Percentiles rank a stretch among this genome's conserved stretches.
Evolutionary conservation across 2,888 invertebrate genomes (phyloP).

Genomic region (Piscicola geometra): DNA sequence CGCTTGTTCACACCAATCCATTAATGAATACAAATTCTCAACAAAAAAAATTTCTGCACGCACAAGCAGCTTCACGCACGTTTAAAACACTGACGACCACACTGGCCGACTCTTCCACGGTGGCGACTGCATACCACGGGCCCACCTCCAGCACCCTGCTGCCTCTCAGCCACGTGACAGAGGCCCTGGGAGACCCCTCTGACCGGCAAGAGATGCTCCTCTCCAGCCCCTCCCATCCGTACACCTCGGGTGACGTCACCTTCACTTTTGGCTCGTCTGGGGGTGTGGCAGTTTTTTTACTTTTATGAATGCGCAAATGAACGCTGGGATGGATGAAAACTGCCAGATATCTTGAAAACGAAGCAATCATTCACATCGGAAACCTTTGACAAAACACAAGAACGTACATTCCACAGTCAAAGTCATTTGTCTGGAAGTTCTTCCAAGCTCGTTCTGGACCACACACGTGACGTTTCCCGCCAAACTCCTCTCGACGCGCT

Average conservation of each 20-base stretch:
- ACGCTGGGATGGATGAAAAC: not conserved
- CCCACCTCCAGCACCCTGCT: not conserved
- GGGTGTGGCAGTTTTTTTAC: too few species aligned
- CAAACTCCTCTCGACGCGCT: not conserved
- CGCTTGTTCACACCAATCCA: too few species aligned
- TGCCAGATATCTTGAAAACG: not conserved
- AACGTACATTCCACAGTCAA: slow-evolving; percentile 17
- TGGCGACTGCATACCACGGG: too few species aligned
- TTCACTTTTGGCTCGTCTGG: slow-evolving; percentile 14
- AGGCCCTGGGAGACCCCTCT: not conserved
- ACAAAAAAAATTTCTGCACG: too few species aligned
- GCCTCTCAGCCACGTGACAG: slow-evolving; percentile 18
- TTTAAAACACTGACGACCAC: not conserved
- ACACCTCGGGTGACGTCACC: not conserved
- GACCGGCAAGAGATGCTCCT: not conserved
- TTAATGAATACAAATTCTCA: too few species aligned
- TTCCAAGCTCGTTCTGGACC: slow-evolving; percentile 17
- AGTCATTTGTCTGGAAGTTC: not conserved
- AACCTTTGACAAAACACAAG: not conserved
- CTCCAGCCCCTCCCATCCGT: slow-evolving; percentile 9
- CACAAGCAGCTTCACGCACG: not conserved
- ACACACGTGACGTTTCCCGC: slow-evolving; percentile 25
- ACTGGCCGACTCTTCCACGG: too few species aligned
- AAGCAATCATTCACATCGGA: too few species aligned
- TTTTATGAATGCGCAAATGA: too few species aligned